Evolutionary conservation across 2,113 vertebrate genomes (phyloP).

Genomic region (Zosterops hypoxanthus): DNA sequence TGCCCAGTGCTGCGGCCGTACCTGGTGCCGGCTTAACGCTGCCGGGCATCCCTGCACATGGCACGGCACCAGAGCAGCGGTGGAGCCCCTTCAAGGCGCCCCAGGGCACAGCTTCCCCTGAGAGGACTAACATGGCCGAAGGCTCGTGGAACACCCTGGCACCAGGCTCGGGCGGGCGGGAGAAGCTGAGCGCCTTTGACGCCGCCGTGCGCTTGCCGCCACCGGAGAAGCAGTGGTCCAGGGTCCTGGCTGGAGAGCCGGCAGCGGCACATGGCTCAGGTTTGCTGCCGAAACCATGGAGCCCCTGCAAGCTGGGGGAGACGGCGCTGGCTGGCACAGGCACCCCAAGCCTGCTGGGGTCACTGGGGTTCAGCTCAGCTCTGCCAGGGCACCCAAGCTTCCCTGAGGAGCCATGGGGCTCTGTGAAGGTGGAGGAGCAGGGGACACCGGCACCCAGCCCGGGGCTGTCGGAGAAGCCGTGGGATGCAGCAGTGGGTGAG

Average conservation of each 20-base stretch:
- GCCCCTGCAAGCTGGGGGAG: constrained; percentile 74
- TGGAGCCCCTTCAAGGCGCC: constrained; percentile 83
- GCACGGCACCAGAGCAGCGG: constrained; percentile 46
- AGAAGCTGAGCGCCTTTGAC: constrained; percentile 71
- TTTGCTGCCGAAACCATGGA: constrained; percentile 70
- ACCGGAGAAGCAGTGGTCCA: constrained; percentile 18
- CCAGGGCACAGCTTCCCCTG: constrained; percentile 64
- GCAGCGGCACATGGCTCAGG: not conserved
- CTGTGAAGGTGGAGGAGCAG: constrained; percentile 79
- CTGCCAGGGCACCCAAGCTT: constrained; percentile 75
- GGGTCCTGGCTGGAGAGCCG: constrained; percentile 52
- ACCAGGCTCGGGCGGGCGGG: constrained; percentile 17
- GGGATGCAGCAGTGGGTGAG: constrained; percentile 76
- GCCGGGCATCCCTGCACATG: constrained; percentile 22
- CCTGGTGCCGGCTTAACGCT: not conserved
- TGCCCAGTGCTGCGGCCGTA: constrained; percentile 24
- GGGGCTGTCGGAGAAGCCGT: constrained; percentile 84
- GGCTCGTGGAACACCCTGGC: constrained; percentile 70
- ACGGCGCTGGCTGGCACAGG: not conserved
- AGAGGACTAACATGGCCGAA: constrained; percentile 72
- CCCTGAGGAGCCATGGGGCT: constrained; percentile 73
- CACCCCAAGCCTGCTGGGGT: constrained; percentile 64
- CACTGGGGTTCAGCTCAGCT: constrained; percentile 58
- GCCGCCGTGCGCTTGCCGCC: constrained; percentile 39
- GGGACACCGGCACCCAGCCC: constrained; percentile 78